Base-by-base conservation (phyloP, 2,888 invertebrate species). In the Drosophila ustulata region DNA sequence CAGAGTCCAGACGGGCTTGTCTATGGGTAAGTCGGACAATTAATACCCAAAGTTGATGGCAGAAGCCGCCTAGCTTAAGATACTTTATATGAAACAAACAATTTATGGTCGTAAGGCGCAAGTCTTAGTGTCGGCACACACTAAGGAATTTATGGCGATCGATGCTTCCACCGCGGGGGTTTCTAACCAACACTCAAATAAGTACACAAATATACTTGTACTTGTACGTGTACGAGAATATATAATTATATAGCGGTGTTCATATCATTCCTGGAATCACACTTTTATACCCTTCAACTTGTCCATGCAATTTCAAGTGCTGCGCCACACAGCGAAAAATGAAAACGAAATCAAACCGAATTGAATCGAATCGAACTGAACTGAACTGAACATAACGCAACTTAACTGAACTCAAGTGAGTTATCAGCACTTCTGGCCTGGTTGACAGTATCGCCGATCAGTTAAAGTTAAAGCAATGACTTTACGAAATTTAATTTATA, bases 381-480 rank as follows among this genome's bases (percentile, higher is more conserved):
- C 26, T 37, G 25, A 43, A 53, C 11, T 3, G 56, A 23, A 39
- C 46, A 34, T 59, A 59, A 49, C 13, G 11, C 37, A 55, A 47
- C 34, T 43, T 13, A 56, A 62, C 30, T 55, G 37, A 45, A 55
- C 25, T 55, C 8, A 51, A 39, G 13, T 62, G 43, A 25, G 65
- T 51, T 76, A 76, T 78, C 75, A 78, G 78, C 75, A 69, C 75
- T 87, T 78, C 76, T 69, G 64, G 52, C 63, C 41, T 57, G 32
- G 18, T 34, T 88, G 82, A 82, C 82, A 88, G 83, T 82, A 82
- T 82, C 81, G 69, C 67, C 80, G 86, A 82, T 82, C 82, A 69
- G 62, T 70, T 63, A 13, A 61, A 62, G 61, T 62, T 62, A 58
- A 58, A 59, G 62, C 51, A 62, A 57, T 69, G 83, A 76, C 79